A percentile compares a stretch with the other conserved stretches of the same genome.
These are phyloP conservation scores for Ianthella basta DNA, from an alignment of 37 sponge, comb jelly and placozoan species.

Conservation along the genomic window DNA sequence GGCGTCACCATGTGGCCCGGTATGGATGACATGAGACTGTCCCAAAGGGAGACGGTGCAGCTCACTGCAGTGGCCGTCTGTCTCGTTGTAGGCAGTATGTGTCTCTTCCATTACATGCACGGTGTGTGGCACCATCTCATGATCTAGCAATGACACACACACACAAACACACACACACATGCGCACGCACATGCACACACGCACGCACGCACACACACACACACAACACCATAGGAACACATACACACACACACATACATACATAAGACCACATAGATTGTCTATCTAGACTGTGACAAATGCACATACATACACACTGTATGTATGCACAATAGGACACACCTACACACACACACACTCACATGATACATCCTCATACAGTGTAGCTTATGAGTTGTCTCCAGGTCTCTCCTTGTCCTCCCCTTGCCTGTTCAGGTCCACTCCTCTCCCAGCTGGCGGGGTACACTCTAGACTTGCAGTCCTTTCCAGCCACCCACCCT, in stretches of 20 bases:
- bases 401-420: background rate
- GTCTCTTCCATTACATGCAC: constrained; percentile 19
- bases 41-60: background rate
- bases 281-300: no score
- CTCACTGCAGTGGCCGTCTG: background rate
- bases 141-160: background rate
- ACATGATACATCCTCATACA: background rate
- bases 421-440: background rate
- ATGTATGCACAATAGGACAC: no score
- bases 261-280: no score
- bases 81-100: background rate
- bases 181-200: background rate
- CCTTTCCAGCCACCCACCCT: background rate
- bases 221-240: no score
- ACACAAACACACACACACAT: no score
- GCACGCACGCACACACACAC: background rate
- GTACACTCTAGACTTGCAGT: no score
- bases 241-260: no score
- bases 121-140: background rate
- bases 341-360: no score
- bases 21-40: constrained; percentile 58
- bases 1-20: constrained; percentile 56
- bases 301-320: no score
- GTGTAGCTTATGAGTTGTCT: no score
- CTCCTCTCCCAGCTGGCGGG: background rate